Percentiles rank a stretch among this genome's conserved stretches.
These are phyloP conservation scores for Mythimna albipuncta DNA, from an alignment of 2,888 invertebrate genomes.

Conservation along the genomic window DNA sequence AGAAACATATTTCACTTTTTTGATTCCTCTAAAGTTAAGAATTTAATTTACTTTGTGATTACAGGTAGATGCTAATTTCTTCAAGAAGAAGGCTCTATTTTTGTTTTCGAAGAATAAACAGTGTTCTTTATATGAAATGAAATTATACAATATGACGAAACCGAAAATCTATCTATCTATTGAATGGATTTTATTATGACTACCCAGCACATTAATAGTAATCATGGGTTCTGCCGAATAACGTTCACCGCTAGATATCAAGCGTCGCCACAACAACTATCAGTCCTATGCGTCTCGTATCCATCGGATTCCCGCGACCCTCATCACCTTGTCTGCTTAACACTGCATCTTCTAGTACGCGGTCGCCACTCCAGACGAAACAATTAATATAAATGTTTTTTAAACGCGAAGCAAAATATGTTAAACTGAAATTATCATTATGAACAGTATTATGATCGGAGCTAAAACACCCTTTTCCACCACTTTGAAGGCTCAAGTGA, in stretches of 20 bases:
- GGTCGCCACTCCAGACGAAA: too few species aligned
- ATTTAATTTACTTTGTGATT: background rate
- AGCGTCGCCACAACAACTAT: too few species aligned
- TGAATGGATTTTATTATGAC: too few species aligned
- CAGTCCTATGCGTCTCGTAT: too few species aligned
- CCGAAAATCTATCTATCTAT: background rate
- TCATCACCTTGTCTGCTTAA: too few species aligned
- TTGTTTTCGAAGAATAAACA: background rate
- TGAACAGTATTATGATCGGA: background rate
- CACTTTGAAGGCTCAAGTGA: background rate
- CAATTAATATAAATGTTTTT: too few species aligned
- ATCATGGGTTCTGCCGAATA: too few species aligned
- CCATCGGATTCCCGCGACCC: too few species aligned
- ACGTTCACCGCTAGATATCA: too few species aligned
- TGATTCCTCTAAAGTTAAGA: background rate
- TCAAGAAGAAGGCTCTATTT: background rate
- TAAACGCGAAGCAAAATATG: background rate
- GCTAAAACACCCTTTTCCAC: background rate
- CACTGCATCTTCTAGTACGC: too few species aligned
- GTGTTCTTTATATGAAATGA: background rate
- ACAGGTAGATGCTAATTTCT: background rate
- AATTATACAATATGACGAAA: background rate
- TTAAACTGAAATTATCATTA: constrained; percentile 17
- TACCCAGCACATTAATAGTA: too few species aligned
- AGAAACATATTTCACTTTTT: background rate